Base-by-base conservation (phyloP, 1,140 invertebrate genomes). In the Drosophila equinoxialis region DNA sequence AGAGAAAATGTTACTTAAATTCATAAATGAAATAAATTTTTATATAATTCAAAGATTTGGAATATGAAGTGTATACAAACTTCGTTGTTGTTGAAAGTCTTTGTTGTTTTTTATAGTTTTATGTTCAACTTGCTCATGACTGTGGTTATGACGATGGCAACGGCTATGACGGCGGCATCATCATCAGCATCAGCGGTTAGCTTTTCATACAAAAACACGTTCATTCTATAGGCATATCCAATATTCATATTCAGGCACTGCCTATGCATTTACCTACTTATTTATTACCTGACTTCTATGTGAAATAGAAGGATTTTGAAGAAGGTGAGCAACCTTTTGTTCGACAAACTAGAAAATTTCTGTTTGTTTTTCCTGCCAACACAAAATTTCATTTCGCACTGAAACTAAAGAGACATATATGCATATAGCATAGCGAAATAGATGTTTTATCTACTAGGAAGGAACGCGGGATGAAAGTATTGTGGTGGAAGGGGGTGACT, bases 331-430 rank as follows among this genome's bases (percentile, higher is more conserved):
- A 51, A 66, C 54, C 68, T 70, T 76, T 83, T 72, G 81, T 67
- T 59, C 42, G 55, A 64, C 70, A 54, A 79, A 69, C 83, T 86
- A 86, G 75, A 73, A 82, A 86, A 74, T 83, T 78, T 74, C 71
- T 86, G 84, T 86, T 89, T 80, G 71, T 72, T 67, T 59, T 82
- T 79, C 67, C 66, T 69, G 61, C 72, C 67, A 68, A 33, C 72
- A 30, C 30, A 83, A 80, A 87, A 87, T 89, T 89, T 87, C 83
- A 87, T 87, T 80, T 83, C 80, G 83, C 83, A 83, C 84, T 79
- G 84, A 83, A 83, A 79, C 84, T 74, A 84, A 83, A 79, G 82
- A 86, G 71, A 39, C 7, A 20, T 51, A 51, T 51, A 51, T 51
- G 45, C 45, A 51, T 51, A 51, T 51, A 23, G 7, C 45, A 30